phyloP scores from a whole-genome alignment of 53 echinoderm and acorn worm species.

The Actinopyga echinites region DNA sequence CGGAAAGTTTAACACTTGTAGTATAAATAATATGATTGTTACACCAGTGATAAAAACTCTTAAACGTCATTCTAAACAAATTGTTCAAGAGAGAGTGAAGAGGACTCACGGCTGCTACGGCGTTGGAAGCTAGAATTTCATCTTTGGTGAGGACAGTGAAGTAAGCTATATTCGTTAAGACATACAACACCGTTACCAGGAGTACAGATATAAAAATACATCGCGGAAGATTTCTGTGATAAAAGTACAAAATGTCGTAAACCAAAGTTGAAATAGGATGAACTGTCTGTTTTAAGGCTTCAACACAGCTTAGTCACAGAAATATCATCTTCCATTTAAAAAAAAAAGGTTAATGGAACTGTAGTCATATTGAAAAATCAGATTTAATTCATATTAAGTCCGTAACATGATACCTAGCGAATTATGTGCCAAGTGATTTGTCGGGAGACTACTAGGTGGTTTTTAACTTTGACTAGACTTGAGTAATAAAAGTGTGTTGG shows the following conservation, averaged over 20 bases:
- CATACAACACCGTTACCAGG: conserved; percentile 73
- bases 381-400: no score
- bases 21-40: no score
- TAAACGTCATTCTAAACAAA: not conserved
- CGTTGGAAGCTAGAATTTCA: conserved; percentile 74
- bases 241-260: not conserved
- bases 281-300: no score
- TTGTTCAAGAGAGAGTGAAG: not conserved
- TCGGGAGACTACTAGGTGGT: no score
- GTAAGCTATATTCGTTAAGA: conserved; percentile 80
- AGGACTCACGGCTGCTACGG: conserved; percentile 86
- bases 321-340: no score
- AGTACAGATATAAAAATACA: conserved; percentile 76
- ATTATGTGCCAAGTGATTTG: no score
- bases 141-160: conserved; percentile 79
- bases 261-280: not conserved
- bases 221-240: conserved; percentile 80
- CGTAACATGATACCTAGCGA: no score
- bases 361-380: no score
- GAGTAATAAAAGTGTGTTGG: no score
- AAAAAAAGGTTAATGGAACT: no score
- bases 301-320: no score
- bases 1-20: not conserved
- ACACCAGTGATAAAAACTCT: not conserved
- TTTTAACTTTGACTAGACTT: no score